Conservation (phyloP, 2,888 invertebrate genomes). For the Nephrotoma guestfalica region DNA sequence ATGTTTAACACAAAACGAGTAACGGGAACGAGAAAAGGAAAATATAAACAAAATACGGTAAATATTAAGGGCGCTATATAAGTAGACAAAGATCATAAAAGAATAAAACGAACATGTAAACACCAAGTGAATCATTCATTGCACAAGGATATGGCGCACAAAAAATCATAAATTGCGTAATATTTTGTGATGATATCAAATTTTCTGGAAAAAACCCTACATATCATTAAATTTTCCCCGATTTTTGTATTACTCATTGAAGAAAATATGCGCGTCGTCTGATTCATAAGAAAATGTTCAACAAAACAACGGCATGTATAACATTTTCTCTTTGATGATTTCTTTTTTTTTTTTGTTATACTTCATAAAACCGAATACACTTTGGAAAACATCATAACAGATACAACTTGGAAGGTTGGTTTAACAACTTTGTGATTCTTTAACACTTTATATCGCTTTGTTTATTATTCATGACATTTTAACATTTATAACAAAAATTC, state of each 20-base stretch:
- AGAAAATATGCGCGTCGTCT: background rate
- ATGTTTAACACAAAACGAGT: background rate
- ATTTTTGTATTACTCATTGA: background rate
- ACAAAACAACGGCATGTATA: background rate
- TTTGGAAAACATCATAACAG: background rate
- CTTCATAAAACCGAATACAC: background rate
- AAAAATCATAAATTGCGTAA: background rate
- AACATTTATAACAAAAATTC: background rate
- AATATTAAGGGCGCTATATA: background rate
- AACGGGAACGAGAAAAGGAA: background rate
- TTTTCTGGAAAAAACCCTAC: background rate
- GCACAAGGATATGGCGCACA: background rate
- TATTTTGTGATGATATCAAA: background rate
- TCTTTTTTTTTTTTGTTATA: background rate
- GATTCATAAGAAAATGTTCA: background rate
- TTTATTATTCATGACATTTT: background rate
- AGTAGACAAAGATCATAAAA: background rate
- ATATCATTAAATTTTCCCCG: background rate
- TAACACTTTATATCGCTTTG: background rate
- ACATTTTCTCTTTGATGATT: background rate
- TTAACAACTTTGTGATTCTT: background rate
- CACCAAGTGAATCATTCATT: background rate
- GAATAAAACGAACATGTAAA: background rate
- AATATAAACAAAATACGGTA: background rate
- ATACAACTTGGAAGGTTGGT: background rate